Evolutionary conservation across 2,888 invertebrate species (phyloP).

Genomic region (Diabrotica balteata): DNA sequence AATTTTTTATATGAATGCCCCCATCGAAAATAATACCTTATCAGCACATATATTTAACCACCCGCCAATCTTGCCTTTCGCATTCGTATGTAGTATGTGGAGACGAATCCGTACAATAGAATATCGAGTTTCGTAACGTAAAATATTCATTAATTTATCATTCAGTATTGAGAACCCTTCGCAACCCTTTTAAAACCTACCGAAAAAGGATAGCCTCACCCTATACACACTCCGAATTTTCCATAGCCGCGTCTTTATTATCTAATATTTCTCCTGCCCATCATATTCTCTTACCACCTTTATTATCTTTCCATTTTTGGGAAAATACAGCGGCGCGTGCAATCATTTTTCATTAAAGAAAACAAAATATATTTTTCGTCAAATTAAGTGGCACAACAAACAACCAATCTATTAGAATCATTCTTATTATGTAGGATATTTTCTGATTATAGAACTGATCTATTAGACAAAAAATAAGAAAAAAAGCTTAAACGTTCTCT

Average conservation of each 20-base stretch:
- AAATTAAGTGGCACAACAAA: neutral
- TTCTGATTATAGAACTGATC: no score
- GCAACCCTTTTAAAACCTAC: conserved; percentile 43
- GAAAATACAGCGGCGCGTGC: conserved; percentile 3
- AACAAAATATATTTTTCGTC: neutral
- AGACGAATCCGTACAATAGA: conserved; percentile 21
- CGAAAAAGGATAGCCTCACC: conserved; percentile 36
- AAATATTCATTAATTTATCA: conserved; percentile 51
- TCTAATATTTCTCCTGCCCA: conserved; percentile 39
- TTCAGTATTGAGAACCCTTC: conserved; percentile 49
- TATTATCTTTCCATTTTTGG: conserved; percentile 31
- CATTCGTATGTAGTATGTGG: neutral
- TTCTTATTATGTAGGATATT: no score
- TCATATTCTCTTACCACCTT: conserved; percentile 35
- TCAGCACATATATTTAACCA: conserved; percentile 5
- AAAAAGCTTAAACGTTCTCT: no score
- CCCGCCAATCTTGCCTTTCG: conserved; percentile 9
- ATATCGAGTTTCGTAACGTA: conserved; percentile 36
- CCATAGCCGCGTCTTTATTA: conserved; percentile 37
- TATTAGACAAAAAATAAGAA: no score
- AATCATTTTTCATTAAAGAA: neutral
- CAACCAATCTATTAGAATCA: no score
- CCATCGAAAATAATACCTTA: neutral
- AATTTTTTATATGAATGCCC: neutral
- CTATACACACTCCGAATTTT: conserved; percentile 31